These are phyloP conservation scores for Drosophila littoralis DNA, from an alignment of 1,140 invertebrate species.

Conservation along the genomic window DNA sequence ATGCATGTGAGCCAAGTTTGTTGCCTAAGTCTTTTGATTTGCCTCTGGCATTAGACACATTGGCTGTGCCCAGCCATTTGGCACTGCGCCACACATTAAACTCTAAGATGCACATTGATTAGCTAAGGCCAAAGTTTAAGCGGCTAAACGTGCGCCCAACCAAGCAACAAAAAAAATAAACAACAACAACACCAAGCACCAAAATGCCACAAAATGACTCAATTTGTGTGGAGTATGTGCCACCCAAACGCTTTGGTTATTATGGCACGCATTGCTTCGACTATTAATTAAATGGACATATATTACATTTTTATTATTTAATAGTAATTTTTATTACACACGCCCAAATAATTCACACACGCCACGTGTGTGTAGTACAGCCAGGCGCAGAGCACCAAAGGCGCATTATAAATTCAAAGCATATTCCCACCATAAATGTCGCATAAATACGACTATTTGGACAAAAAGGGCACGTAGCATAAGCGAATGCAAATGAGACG, in stretches of 20 bases:
- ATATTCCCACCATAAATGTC: conserved; percentile 74
- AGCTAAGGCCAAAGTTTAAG: conserved; percentile 72
- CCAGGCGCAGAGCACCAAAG: not conserved
- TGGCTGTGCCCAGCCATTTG: conserved; percentile 25
- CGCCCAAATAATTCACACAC: conserved; percentile 39
- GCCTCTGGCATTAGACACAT: conserved; percentile 50
- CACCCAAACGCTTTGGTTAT: conserved; percentile 13
- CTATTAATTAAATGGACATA: conserved; percentile 48
- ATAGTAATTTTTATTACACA: conserved; percentile 35
- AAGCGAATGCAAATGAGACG: conserved; percentile 56
- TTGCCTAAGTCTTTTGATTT: conserved; percentile 60
- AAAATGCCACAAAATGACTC: conserved; percentile 53
- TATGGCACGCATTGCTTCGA: conserved; percentile 37
- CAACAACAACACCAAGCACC: conserved; percentile 8
- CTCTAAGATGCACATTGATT: conserved; percentile 74
- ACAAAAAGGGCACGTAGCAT: conserved; percentile 65
- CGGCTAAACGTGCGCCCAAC: conserved; percentile 69
- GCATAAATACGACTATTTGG: conserved; percentile 61
- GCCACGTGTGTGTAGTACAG: conserved; percentile 7
- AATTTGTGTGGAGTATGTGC: conserved; percentile 46
- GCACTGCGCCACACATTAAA: conserved; percentile 65
- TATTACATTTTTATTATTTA: conserved; percentile 35
- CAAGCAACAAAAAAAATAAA: conserved; percentile 24
- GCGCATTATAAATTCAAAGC: conserved; percentile 67
- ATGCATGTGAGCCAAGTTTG: conserved; percentile 70